Percentiles rank a stretch among this genome's conserved stretches.
Conservation (phyloP, 1,140 invertebrate species). For the Battus philenor region DNA sequence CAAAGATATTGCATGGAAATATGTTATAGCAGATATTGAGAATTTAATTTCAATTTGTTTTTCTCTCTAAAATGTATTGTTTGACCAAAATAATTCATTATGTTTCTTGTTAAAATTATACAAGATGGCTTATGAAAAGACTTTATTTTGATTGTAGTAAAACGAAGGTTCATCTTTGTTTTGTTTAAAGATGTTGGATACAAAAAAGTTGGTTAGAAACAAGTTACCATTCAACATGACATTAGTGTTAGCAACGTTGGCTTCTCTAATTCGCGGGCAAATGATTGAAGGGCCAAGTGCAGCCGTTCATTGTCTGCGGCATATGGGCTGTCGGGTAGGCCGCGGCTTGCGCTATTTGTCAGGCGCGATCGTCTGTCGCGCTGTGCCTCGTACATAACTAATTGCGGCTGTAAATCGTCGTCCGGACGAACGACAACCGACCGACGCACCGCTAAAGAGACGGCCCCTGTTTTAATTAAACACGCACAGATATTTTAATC, state of each 20-base stretch:
- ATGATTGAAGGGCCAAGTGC: conserved; percentile 42
- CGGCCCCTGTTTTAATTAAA: conserved; percentile 23
- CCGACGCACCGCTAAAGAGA: conserved; percentile 13
- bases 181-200: too few relatives aligned
- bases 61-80: too few relatives aligned
- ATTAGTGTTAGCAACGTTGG: too few relatives aligned
- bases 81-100: too few relatives aligned
- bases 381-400: conserved; percentile 57
- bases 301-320: conserved; percentile 49
- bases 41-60: too few relatives aligned
- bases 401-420: conserved; percentile 63
- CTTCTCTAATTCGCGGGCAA: conserved; percentile 28
- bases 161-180: too few relatives aligned
- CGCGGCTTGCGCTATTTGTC: conserved; percentile 49
- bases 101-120: too few relatives aligned
- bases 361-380: conserved; percentile 56
- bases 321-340: conserved; percentile 35
- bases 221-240: background rate
- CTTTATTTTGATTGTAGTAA: too few relatives aligned
- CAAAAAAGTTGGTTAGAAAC: too few relatives aligned
- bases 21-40: too few relatives aligned
- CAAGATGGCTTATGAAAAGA: too few relatives aligned
- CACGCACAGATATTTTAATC: conserved; percentile 1
- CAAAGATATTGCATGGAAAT: too few relatives aligned
- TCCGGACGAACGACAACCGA: conserved; percentile 16